These are phyloP conservation scores for Lepilemur ruficaudatus DNA, from an alignment of 2,797 vertebrate genomes.

Conservation along the genomic window DNA sequence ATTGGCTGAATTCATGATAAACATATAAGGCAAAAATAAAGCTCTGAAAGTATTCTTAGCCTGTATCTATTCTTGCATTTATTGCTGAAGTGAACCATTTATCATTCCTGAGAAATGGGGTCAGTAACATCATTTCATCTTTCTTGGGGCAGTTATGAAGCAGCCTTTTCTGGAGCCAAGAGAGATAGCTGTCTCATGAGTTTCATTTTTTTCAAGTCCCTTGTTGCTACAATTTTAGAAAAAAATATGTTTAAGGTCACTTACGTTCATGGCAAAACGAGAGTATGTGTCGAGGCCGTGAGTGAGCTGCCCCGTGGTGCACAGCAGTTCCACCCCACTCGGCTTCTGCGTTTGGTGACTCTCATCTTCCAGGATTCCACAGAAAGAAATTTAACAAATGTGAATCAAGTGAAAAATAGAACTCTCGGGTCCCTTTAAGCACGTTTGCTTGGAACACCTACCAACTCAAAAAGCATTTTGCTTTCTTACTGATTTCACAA, in stretches of 20 bases:
- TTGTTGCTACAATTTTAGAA: conserved; percentile 62
- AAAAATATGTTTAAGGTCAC: conserved; percentile 67
- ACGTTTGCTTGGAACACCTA: background rate
- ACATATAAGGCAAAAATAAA: conserved; percentile 67
- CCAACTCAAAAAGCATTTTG: background rate
- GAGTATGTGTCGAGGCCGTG: conserved; percentile 46
- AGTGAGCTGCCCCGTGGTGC: background rate
- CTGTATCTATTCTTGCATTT: conserved; percentile 53
- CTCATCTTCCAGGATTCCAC: background rate
- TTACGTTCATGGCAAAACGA: conserved; percentile 56
- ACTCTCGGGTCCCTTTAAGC: background rate
- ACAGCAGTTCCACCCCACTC: background rate
- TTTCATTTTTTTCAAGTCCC: conserved; percentile 61
- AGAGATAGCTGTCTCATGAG: conserved; percentile 69
- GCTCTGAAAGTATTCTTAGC: background rate
- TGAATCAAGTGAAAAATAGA: conserved; percentile 4
- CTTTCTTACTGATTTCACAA: conserved; percentile 67
- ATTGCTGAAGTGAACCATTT: conserved; percentile 22
- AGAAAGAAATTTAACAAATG: background rate
- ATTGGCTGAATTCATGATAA: background rate
- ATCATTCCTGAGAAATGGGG: conserved; percentile 64
- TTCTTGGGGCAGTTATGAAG: conserved; percentile 48
- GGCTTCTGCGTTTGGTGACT: background rate
- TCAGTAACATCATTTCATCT: conserved; percentile 54
- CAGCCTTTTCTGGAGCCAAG: conserved; percentile 61